A percentile compares a stretch with the other conserved stretches of the same genome.
phyloP scores from a whole-genome alignment of 2,113 vertebrate species.

The Eublepharis macularius region DNA sequence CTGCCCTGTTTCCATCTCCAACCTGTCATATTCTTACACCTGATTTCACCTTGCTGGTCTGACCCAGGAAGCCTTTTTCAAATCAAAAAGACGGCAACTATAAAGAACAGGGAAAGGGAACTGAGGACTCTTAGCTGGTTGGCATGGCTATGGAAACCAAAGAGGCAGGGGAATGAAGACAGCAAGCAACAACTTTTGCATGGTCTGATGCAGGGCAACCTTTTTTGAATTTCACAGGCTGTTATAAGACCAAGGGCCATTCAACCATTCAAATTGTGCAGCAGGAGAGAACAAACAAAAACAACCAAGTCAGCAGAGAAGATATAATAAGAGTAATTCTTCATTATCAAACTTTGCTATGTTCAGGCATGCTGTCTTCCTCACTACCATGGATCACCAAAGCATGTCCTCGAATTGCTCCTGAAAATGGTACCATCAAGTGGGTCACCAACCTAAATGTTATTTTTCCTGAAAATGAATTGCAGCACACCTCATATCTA shows the following conservation, averaged over 20 bases:
- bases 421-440: background rate
- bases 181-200: background rate
- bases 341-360: background rate
- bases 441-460: background rate
- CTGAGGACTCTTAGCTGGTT: background rate
- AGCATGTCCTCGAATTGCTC: too few relatives aligned
- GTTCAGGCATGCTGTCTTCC: background rate
- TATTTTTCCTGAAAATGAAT: too few relatives aligned
- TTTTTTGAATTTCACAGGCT: background rate
- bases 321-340: background rate
- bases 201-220: background rate
- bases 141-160: background rate
- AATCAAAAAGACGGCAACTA: too few relatives aligned
- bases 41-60: background rate
- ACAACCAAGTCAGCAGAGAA: background rate
- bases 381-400: background rate
- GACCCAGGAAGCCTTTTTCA: background rate
- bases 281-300: background rate
- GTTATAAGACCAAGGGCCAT: background rate
- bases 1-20: background rate
- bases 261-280: background rate
- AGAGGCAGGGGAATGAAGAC: background rate
- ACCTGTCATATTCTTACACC: background rate
- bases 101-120: background rate
- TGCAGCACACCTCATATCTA: background rate